Conservation (phyloP, 2,888 invertebrate species). For the Amiota mariae region DNA sequence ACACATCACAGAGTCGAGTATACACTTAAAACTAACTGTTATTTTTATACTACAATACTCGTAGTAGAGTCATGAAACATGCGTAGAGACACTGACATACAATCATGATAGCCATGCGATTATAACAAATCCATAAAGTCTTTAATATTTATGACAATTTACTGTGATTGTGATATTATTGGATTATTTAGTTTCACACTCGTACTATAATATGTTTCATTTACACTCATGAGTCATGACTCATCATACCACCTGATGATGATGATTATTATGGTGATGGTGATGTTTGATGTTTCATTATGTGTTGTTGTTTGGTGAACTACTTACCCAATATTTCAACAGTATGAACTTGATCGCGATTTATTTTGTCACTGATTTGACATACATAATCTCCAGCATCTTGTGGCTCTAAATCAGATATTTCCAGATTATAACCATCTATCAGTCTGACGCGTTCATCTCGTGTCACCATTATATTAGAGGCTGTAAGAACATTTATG, state of each 20-base stretch:
- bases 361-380: conserved; percentile 81
- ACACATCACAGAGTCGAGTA: too few species aligned
- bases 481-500: conserved; percentile 82
- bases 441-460: conserved; percentile 81
- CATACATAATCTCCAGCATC: conserved; percentile 82
- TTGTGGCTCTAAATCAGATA: conserved; percentile 81
- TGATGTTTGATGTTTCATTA: neutral
- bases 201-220: neutral
- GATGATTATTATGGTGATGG: too few species aligned
- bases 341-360: conserved; percentile 82
- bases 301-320: neutral
- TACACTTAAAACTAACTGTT: conserved; percentile 22
- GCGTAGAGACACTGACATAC: too few species aligned
- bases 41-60: conserved; percentile 4
- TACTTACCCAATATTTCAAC: conserved; percentile 79
- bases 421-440: conserved; percentile 82
- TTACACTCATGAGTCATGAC: neutral
- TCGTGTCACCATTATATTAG: conserved; percentile 81
- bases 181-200: neutral
- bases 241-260: too few species aligned
- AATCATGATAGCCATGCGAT: neutral
- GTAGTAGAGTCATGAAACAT: neutral
- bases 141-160: neutral
- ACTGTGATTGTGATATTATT: neutral
- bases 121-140: neutral